phyloP scores from a whole-genome alignment of 2,113 vertebrate genomes.

The Osmerus mordax region DNA sequence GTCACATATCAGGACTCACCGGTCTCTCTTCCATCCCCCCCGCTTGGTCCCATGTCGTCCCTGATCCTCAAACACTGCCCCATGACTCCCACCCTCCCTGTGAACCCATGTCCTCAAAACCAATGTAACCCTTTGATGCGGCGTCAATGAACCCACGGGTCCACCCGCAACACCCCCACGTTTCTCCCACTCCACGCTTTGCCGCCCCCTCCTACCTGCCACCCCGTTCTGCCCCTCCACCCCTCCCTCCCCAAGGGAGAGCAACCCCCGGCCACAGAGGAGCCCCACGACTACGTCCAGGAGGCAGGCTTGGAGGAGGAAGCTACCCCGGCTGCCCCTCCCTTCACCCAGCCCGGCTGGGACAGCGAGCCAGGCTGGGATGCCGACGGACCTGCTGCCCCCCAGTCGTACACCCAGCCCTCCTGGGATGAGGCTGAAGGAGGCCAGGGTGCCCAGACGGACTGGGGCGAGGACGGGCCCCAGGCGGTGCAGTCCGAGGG shows the following conservation, averaged over 20 bases:
- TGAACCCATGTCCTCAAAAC: background rate
- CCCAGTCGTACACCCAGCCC: constrained; percentile 34
- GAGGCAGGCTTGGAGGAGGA: constrained; percentile 29
- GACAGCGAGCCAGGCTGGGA: constrained; percentile 25
- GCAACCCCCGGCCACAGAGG: constrained; percentile 45
- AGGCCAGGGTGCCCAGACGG: background rate
- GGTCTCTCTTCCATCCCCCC: constrained; percentile 7
- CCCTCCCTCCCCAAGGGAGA: constrained; percentile 54
- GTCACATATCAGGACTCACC: background rate
- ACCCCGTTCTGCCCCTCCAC: background rate
- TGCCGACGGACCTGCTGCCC: background rate
- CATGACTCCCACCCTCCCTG: background rate
- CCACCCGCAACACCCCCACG: background rate
- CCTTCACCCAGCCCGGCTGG: constrained; percentile 36
- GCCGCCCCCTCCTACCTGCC: background rate
- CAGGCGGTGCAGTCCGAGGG: constrained; percentile 36
- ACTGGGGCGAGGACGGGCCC: constrained; percentile 13
- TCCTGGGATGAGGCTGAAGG: constrained; percentile 31
- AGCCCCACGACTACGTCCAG: background rate
- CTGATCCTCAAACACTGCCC: background rate
- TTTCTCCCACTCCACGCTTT: constrained; percentile 4
- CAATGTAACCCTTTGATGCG: no score
- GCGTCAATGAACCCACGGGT: background rate
- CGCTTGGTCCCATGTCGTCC: constrained; percentile 7
- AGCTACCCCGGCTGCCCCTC: constrained; percentile 14